A percentile compares a stretch with the other conserved stretches of the same genome.
Evolutionary conservation across 2,113 vertebrate genomes (phyloP).

Genomic region (Puma concolor): DNA sequence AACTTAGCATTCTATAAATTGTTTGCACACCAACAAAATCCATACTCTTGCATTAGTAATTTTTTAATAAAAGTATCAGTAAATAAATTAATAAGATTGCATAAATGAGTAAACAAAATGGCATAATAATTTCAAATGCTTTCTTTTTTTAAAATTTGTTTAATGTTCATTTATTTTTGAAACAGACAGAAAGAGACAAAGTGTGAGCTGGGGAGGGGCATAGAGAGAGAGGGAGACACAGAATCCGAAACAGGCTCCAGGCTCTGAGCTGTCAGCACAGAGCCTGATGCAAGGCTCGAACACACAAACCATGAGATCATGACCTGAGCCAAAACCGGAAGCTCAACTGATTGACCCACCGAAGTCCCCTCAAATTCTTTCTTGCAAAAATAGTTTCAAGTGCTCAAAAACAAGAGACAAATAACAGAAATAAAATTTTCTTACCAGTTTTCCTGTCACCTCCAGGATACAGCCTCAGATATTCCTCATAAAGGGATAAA

Average conservation of each 20-base stretch:
- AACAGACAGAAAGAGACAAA: too few species aligned
- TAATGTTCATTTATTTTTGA: too few species aligned
- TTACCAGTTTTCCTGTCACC: neutral
- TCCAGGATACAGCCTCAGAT: neutral
- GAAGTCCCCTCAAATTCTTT: neutral
- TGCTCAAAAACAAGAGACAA: neutral
- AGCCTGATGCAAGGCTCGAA: too few species aligned
- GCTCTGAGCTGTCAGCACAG: too few species aligned
- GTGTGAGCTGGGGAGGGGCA: too few species aligned
- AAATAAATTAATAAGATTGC: neutral
- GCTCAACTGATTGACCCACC: too few species aligned
- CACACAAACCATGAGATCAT: too few species aligned
- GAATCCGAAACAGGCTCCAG: too few species aligned
- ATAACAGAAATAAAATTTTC: neutral
- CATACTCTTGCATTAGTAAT: neutral
- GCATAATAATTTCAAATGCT: neutral
- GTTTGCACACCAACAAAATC: neutral
- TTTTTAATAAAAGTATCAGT: neutral
- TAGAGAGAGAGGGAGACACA: too few species aligned
- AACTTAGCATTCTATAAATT: neutral
- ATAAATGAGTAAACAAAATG: neutral
- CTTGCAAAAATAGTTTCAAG: neutral
- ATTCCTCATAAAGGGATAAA: neutral
- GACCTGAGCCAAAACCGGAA: too few species aligned
- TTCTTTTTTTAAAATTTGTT: neutral